Percentiles rank a stretch among this genome's conserved stretches.
phyloP scores from a whole-genome alignment of 2,797 vertebrate species.

The Catharus ustulatus region DNA sequence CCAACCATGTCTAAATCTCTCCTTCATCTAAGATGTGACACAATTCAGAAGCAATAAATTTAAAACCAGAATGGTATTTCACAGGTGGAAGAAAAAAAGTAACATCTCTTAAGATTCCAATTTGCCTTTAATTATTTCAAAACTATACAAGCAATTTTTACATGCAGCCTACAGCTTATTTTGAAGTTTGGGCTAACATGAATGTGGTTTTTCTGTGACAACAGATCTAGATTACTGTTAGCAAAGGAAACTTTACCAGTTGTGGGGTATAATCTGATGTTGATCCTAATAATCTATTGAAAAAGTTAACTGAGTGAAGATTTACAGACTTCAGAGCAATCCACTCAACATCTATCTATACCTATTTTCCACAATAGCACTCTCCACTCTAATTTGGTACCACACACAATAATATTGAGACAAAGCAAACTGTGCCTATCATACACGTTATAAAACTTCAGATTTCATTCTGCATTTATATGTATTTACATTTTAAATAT shows the following conservation, averaged over 20 bases:
- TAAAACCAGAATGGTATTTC: constrained; percentile 15
- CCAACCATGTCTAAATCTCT: constrained; percentile 25
- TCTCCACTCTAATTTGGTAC: neutral
- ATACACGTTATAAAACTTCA: neutral
- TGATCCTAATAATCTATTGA: neutral
- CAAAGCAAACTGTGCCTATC: neutral
- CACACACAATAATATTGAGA: neutral
- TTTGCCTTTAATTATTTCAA: constrained; percentile 21
- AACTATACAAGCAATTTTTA: neutral
- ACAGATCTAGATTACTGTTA: neutral
- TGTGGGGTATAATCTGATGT: neutral
- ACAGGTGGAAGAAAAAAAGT: neutral
- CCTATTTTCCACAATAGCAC: neutral
- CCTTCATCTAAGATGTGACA: constrained; percentile 2
- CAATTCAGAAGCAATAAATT: constrained; percentile 16
- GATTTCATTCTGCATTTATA: neutral
- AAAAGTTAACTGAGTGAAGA: neutral
- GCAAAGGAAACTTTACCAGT: neutral
- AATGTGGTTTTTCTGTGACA: neutral
- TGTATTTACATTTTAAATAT: neutral
- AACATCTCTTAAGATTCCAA: neutral
- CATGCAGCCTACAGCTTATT: neutral
- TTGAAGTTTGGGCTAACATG: neutral
- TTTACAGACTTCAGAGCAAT: neutral
- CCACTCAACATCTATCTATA: neutral